These are phyloP conservation scores for Opisthocomus hoazin DNA, from an alignment of 2,113 vertebrate species.

Conservation along the genomic window DNA sequence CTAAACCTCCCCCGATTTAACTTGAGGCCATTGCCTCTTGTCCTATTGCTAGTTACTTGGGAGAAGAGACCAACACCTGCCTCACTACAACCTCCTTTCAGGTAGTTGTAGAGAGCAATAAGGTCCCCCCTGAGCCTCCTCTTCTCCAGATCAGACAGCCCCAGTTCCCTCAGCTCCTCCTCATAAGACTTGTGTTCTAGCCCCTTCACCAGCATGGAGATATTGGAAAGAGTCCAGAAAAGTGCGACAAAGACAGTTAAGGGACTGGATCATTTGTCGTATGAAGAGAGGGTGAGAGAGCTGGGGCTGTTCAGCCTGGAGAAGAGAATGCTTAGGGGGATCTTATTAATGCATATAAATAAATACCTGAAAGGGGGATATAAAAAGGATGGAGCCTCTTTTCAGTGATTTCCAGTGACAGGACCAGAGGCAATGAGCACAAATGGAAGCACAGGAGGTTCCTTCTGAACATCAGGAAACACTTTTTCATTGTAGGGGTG, in stretches of 20 bases:
- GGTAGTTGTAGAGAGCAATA: no score
- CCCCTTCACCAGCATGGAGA: no score
- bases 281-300: neutral
- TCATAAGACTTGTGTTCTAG: no score
- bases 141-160: no score
- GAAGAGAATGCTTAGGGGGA: neutral
- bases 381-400: neutral
- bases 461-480: neutral
- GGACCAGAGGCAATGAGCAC: neutral
- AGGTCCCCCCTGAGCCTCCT: no score
- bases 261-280: neutral
- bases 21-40: no score
- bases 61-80: no score
- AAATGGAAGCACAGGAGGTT: neutral
- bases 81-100: no score
- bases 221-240: neutral
- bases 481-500: accelerated
- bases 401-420: neutral
- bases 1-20: no score
- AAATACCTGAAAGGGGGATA: neutral
- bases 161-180: no score
- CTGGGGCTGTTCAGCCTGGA: neutral
- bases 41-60: no score
- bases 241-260: neutral
- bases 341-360: neutral